These are phyloP conservation scores for Pristis pectinata DNA, from an alignment of 2,797 vertebrate genomes.

Conservation along the genomic window DNA sequence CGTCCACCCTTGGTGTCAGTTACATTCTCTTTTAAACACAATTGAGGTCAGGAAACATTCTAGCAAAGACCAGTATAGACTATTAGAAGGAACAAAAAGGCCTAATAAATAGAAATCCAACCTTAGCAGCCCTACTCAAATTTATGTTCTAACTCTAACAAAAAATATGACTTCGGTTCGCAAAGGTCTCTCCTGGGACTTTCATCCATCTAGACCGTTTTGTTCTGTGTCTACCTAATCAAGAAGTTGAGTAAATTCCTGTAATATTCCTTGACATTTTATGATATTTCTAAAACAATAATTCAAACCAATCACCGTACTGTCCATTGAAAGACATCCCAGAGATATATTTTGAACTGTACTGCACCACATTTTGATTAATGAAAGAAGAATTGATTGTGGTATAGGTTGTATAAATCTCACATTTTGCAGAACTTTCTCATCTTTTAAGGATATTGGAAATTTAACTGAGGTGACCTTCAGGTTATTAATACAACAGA, in stretches of 20 bases:
- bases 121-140: not conserved
- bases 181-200: not conserved
- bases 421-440: not conserved
- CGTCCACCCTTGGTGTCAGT: not conserved
- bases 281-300: slow-evolving; percentile 1
- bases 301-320: not conserved
- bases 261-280: not conserved
- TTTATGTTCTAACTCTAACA: not conserved
- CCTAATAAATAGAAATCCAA: slow-evolving; percentile 16
- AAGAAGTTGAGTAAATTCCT: slow-evolving; percentile 19
- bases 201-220: not conserved
- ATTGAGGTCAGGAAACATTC: not conserved
- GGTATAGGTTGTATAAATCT: slow-evolving; percentile 1
- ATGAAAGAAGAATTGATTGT: not conserved
- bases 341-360: slow-evolving; percentile 14
- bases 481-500: not conserved
- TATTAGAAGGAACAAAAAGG: not conserved
- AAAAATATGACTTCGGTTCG: not conserved
- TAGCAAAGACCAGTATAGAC: not conserved
- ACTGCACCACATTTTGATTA: not conserved
- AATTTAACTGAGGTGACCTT: not conserved
- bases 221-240: not conserved
- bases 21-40: not conserved
- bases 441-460: not conserved
- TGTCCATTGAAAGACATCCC: not conserved